Conservation (phyloP, 2,888 invertebrate species). For the Esperia sulphurella region DNA sequence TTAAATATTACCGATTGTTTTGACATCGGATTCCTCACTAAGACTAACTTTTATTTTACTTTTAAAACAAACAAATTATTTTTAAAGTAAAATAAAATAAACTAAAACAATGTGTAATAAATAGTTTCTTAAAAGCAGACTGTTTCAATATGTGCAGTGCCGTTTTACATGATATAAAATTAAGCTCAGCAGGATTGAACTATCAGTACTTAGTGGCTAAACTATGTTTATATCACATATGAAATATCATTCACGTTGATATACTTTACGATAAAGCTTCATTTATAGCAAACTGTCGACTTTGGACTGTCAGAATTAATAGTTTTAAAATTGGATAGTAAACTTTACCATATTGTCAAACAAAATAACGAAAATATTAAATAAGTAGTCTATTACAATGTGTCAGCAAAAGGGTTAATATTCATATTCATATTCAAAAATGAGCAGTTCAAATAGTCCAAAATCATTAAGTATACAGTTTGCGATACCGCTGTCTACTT, state of each 20-base stretch:
- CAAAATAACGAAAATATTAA: not conserved
- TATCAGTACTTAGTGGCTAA: conserved; percentile 52
- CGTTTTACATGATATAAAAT: conserved; percentile 37
- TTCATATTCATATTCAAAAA: not conserved
- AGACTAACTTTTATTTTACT: conserved; percentile 50
- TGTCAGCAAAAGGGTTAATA: conserved; percentile 1
- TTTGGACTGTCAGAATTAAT: conserved; percentile 40
- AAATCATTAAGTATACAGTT: conserved; percentile 42
- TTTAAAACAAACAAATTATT: conserved; percentile 30
- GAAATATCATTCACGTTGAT: conserved; percentile 68
- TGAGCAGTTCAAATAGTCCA: conserved; percentile 4
- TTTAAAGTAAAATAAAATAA: conserved; percentile 52
- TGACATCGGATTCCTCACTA: conserved; percentile 50
- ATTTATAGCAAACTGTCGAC: conserved; percentile 50
- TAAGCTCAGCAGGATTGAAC: conserved; percentile 34
- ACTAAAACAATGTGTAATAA: conserved; percentile 56
- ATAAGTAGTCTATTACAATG: not conserved
- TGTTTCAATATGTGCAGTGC: conserved; percentile 42
- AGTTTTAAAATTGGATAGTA: conserved; percentile 12
- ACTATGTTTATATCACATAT: conserved; percentile 74
- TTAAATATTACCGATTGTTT: conserved; percentile 44
- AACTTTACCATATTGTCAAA: not conserved
- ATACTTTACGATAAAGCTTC: conserved; percentile 62
- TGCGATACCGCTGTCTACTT: conserved; percentile 36
- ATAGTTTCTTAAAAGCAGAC: conserved; percentile 46